These are phyloP conservation scores for Tetranychus piercei DNA, from an alignment of 2,888 invertebrate species.

Conservation along the genomic window DNA sequence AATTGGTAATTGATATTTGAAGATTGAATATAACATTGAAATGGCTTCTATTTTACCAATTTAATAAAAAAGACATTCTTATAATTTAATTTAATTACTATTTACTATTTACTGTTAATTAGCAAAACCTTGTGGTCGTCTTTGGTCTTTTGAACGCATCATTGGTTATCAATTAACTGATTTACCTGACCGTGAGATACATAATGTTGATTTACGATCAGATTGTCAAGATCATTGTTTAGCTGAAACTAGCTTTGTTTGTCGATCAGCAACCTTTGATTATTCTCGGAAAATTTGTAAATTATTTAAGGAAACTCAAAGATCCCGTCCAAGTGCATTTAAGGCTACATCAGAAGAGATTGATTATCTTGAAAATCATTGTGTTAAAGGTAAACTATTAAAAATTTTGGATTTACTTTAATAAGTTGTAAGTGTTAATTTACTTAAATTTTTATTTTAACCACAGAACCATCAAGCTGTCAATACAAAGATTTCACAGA, in stretches of 20 bases:
- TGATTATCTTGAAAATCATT: constrained; percentile 41
- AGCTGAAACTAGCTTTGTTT: constrained; percentile 33
- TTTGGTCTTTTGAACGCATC: constrained; percentile 39
- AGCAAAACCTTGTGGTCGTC: constrained; percentile 33
- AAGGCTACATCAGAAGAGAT: constrained; percentile 33
- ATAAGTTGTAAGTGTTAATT: constrained; percentile 35
- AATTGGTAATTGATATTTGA: too few relatives aligned
- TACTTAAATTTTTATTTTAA: not conserved
- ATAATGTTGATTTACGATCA: constrained; percentile 35
- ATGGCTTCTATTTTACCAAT: too few relatives aligned
- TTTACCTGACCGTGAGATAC: constrained; percentile 34
- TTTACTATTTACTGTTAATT: not conserved
- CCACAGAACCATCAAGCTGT: constrained; percentile 34
- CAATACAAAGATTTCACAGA: constrained; percentile 35
- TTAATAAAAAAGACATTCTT: too few relatives aligned
- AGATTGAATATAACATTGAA: too few relatives aligned
- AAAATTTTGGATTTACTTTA: too few relatives aligned
- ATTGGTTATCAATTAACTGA: constrained; percentile 36
- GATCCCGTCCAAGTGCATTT: constrained; percentile 37
- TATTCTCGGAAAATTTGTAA: constrained; percentile 36
- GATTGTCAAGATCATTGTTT: constrained; percentile 39
- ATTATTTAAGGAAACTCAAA: constrained; percentile 37
- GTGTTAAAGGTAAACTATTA: constrained; percentile 36
- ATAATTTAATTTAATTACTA: too few relatives aligned
- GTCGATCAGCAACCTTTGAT: constrained; percentile 39